phyloP scores from a whole-genome alignment of 2,888 invertebrate genomes.

The Sussaba pulchella region DNA sequence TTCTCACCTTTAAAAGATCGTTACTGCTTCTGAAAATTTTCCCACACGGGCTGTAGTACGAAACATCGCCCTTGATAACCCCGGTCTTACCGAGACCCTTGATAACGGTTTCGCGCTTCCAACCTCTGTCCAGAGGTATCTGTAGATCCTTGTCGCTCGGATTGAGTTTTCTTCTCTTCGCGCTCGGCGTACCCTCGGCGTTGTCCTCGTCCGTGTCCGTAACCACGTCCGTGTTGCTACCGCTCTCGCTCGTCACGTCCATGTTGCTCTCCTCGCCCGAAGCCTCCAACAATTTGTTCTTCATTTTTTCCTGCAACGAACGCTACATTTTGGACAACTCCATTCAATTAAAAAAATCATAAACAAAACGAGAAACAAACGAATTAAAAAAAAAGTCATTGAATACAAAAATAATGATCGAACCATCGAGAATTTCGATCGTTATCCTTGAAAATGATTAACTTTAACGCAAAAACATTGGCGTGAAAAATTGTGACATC shows the following conservation, averaged over 20 bases:
- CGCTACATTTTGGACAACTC: conserved; percentile 77
- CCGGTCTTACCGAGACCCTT: conserved; percentile 94
- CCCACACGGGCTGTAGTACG: conserved; percentile 91
- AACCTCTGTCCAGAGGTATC: conserved; percentile 87
- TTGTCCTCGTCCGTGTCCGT: conserved; percentile 83
- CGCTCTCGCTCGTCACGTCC: conserved; percentile 83
- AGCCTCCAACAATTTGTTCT: conserved; percentile 81
- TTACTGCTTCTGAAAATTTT: conserved; percentile 87
- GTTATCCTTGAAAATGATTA: conserved; percentile 16
- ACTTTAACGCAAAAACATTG: not conserved
- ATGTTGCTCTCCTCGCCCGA: conserved; percentile 84
- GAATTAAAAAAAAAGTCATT: not conserved
- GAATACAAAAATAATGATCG: not conserved
- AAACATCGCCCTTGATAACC: conserved; percentile 96
- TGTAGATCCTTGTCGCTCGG: conserved; percentile 82
- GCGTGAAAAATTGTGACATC: not conserved
- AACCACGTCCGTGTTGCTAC: conserved; percentile 82
- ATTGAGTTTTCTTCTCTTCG: conserved; percentile 82
- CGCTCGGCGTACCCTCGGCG: conserved; percentile 80
- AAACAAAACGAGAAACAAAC: conserved; percentile 68
- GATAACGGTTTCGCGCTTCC: conserved; percentile 97
- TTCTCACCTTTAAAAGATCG: conserved; percentile 86
- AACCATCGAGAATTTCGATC: too few relatives aligned
- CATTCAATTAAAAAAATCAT: conserved; percentile 78
- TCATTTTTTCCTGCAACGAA: conserved; percentile 84